Base-by-base conservation (phyloP, 2,888 invertebrate species). In the Drosophila anomelani region DNA sequence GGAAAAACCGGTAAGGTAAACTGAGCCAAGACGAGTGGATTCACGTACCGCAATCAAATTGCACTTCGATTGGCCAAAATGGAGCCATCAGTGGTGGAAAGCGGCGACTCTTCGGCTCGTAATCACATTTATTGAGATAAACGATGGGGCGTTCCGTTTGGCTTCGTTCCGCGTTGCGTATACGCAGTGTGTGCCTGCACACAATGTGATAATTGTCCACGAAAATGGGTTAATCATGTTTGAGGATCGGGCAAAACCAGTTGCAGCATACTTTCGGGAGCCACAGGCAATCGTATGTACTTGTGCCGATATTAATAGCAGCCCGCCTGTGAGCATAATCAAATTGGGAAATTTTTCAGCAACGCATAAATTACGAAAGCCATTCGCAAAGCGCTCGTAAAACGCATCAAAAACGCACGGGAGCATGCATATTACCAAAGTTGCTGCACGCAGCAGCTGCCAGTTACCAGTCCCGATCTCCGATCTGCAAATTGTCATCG, bases 41-140 rank as follows among this genome's bases (percentile, higher is more conserved):
- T 66, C 80, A 85, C 82, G 80, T 82, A 85, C 71, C 71, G 67
- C 80, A 78, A 76, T 80, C 78, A 67, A 85, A 85, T 83, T 80
- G 76, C 85, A 69, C 60, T 61, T 73, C 81, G 75, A 82, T 80
- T 80, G 78, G 70, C 85, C 54, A 61, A 87, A 85, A 88, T 85
- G 80, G 69, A 83, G 80, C 73, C 80, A 82, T 88, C 81, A 81
- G 73, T 51, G 76, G 73, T 51, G 78, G 73, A 75, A 68, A 75
- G 74, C 56, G 76, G 56, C 60, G 38, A 55, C 54, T 64, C 44
- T 53, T 39, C 53, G 58, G 32, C 43, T 59, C 38, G 60, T 76
- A 75, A 76, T 75, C 60, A 68, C 75, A 75, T 75, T 75, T 75
- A 73, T 73, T 75, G 58, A 75, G 73, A 73, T 66, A 75, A 73